Evolutionary conservation across 2,888 invertebrate genomes (phyloP).

Genomic region (Eilema griseolum): DNA sequence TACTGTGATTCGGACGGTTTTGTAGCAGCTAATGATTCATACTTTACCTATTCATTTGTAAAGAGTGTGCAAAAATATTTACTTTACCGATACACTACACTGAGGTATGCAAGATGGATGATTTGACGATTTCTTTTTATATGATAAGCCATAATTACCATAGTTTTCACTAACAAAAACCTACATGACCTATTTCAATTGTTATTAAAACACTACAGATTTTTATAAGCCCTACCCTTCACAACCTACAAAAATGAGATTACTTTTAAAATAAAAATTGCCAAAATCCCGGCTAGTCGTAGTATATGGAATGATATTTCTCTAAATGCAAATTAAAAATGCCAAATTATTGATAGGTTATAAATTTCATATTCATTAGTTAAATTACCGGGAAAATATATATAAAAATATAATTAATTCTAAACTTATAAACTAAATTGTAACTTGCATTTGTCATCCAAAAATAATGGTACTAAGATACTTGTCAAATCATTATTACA

Average conservation of each 20-base stretch:
- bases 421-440: constrained; percentile 38
- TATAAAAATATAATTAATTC: constrained; percentile 32
- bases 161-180: constrained; percentile 29
- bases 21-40: constrained; percentile 45
- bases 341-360: constrained; percentile 29
- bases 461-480: constrained; percentile 29
- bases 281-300: constrained; percentile 72
- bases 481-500: constrained; percentile 29
- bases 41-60: constrained; percentile 24
- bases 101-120: constrained; percentile 72
- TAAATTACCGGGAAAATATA: constrained; percentile 38
- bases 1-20: constrained; percentile 59
- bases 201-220: constrained; percentile 47
- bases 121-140: constrained; percentile 36
- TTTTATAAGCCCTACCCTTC: constrained; percentile 68
- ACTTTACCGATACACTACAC: constrained; percentile 50
- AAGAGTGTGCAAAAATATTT: constrained; percentile 74
- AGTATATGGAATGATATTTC: constrained; percentile 64
- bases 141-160: constrained; percentile 39
- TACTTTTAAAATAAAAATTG: constrained; percentile 70
- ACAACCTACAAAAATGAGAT: constrained; percentile 80
- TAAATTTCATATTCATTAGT: constrained; percentile 40
- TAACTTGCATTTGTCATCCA: constrained; percentile 46
- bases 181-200: constrained; percentile 23
- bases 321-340: constrained; percentile 62